Evolutionary conservation across 2,888 invertebrate species (phyloP), one percentile per base, ranked within the genome.

Genomic region (Alloplasta piceator): DNA sequence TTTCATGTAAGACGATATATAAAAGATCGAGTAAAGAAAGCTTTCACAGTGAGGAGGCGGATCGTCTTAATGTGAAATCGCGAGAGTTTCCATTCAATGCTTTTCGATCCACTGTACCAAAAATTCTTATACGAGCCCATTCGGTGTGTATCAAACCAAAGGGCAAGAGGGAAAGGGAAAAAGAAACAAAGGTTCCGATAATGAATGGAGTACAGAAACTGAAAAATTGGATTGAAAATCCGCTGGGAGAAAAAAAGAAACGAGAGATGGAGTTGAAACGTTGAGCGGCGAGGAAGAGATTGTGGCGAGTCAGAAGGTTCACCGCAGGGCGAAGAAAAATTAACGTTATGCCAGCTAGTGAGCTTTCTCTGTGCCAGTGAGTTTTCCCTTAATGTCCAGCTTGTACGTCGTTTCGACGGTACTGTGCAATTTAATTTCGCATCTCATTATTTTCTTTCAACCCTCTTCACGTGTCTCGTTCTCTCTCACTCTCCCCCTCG

Each of bases 371-470:
- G 16, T 48, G 55, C 14, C 14, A 9, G 9, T 14, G 55, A 16
- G 36, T 7, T 58, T 26, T 38, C 48, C 56, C 64, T 61, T 58
- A 60, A 39, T 12, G 26, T 71, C 36, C 48, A 16, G 26, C 66
- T 39, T 5, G 41, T 48, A 41, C n/a, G 36, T 52, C 55, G 16
- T 66, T 10, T 26, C 52, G 58, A 9, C 60, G 60, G 12, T 50
- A 58, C 70, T 12, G 39, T 61, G 73, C 64, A 78, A 80, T 80
- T 80, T 71, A 61, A 82, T 82, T 70, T 77, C 52, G 43, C 43
- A 56, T 46, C 64, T 60, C 26, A 7, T 66, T 66, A 73, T 78
- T 26, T 26, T 3, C 26, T 26, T 26, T 26, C 26, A 26, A 26
- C 26, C 26, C 48, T 41, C 58, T 72, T 48, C 61, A 14, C 16